phyloP scores from a whole-genome alignment of 1,140 invertebrate species.

The Rhyacophila brunnea region DNA sequence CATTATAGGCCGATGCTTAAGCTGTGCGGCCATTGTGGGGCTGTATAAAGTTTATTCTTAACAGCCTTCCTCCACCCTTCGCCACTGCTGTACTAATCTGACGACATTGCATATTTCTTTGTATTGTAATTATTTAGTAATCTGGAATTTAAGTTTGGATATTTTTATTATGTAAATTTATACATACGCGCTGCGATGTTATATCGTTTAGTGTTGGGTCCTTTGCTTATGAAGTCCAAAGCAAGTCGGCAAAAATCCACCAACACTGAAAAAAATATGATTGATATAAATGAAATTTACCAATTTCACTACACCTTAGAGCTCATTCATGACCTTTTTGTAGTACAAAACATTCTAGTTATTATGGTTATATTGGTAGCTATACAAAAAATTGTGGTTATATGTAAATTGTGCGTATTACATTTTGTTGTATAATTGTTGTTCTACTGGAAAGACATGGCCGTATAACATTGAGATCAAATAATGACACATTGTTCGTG shows the following conservation, averaged over 20 bases:
- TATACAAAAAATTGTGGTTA: not conserved
- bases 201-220: constrained; percentile 54
- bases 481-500: too few species aligned
- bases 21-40: too few species aligned
- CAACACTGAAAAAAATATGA: constrained; percentile 45
- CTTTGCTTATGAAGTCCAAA: constrained; percentile 56
- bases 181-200: constrained; percentile 51
- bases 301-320: not conserved
- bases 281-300: not conserved
- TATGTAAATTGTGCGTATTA: too few species aligned
- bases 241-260: constrained; percentile 59
- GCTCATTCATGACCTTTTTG: not conserved
- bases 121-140: constrained; percentile 37
- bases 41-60: not conserved
- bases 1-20: too few species aligned
- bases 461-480: too few species aligned
- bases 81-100: constrained; percentile 5
- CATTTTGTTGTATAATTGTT: not conserved
- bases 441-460: too few species aligned
- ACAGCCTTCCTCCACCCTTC: too few species aligned
- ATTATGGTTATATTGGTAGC: not conserved
- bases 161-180: too few species aligned
- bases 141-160: too few species aligned
- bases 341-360: not conserved
- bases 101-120: not conserved